Evolutionary conservation across 2,888 invertebrate genomes (phyloP).

Genomic region (Trachelus iudaicus): DNA sequence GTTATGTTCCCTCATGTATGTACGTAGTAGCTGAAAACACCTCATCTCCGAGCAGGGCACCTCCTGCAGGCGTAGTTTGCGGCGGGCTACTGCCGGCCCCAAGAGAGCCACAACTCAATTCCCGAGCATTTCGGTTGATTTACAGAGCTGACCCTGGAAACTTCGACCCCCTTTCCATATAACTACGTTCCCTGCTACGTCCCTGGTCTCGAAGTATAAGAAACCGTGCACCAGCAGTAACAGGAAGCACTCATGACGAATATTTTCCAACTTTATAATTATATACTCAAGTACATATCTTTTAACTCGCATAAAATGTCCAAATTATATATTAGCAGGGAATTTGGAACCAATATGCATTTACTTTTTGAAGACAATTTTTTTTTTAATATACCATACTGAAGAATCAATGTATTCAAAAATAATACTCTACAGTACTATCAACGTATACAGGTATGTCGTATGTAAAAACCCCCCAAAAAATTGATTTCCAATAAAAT

Average conservation of each 20-base stretch:
- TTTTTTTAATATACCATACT: background rate
- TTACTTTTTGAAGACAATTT: background rate
- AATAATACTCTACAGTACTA: background rate
- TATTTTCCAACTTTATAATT: background rate
- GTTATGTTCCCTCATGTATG: conserved; percentile 13
- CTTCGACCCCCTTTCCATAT: conserved; percentile 25
- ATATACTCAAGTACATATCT: background rate
- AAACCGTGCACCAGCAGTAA: background rate
- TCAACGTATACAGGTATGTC: background rate
- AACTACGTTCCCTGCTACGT: background rate
- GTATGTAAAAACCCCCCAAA: background rate
- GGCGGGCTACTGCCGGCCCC: conserved; percentile 39
- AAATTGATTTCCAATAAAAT: background rate
- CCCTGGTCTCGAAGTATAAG: background rate
- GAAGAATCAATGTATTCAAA: background rate
- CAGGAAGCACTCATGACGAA: background rate
- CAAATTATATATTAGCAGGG: background rate
- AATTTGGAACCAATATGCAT: background rate
- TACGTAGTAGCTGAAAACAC: conserved; percentile 29
- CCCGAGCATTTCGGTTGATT: conserved; percentile 53
- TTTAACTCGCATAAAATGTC: background rate
- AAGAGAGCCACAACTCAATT: conserved; percentile 55
- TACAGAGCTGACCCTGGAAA: conserved; percentile 39
- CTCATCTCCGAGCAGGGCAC: conserved; percentile 34
- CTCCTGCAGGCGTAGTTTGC: conserved; percentile 30